phyloP scores from a whole-genome alignment of 2,888 invertebrate genomes.

The Eudemis profundana region DNA sequence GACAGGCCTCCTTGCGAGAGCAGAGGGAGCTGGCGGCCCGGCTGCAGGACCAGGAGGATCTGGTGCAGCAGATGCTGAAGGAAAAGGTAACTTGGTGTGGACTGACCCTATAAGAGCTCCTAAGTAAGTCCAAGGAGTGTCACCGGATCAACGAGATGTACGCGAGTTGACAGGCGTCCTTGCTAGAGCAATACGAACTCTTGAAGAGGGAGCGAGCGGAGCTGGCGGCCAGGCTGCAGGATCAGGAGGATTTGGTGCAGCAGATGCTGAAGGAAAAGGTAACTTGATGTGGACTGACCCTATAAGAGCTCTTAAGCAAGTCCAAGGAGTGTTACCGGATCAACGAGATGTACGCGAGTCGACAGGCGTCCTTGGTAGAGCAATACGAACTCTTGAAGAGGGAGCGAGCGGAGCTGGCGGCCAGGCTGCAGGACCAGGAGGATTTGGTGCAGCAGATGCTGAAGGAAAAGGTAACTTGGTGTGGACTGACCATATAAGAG shows the following conservation, averaged over 20 bases:
- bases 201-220: no score
- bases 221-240: constrained; percentile 61
- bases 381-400: no score
- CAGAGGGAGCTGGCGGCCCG: constrained; percentile 66
- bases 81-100: constrained; percentile 69
- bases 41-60: constrained; percentile 69
- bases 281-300: constrained; percentile 57
- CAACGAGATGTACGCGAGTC: constrained; percentile 77
- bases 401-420: constrained; percentile 65
- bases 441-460: constrained; percentile 63
- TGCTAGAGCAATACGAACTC: constrained; percentile 64
- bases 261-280: constrained; percentile 74
- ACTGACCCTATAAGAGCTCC: constrained; percentile 68
- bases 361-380: constrained; percentile 69
- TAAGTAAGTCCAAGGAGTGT: constrained; percentile 74
- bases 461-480: constrained; percentile 67
- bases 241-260: constrained; percentile 66
- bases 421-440: constrained; percentile 68
- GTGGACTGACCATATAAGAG: constrained; percentile 67
- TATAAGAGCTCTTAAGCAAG: constrained; percentile 70
- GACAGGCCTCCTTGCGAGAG: constrained; percentile 69
- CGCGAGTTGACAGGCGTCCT: constrained; percentile 67
- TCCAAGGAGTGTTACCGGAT: constrained; percentile 80
- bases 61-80: constrained; percentile 69
- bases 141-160: constrained; percentile 82